phyloP scores from a whole-genome alignment of 2,113 vertebrate species.

The human (Homo sapiens) region GRCh38 chr18:56870501-56871000 shows the following conservation, averaged over 20 bases:
- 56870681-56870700: no score
- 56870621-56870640: conserved; percentile 20
- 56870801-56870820: neutral
- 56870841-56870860: neutral
- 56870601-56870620: neutral
- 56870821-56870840: conserved; percentile 28
- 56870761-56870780: no score
- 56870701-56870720: no score
- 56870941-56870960: neutral
- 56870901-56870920: neutral
- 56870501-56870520: neutral
- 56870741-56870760: no score
- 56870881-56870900: conserved; percentile 41
- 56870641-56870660: neutral
- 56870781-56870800: no score
- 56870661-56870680: no score
- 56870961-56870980: neutral
- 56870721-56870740: no score
- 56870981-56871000: conserved; percentile 15
- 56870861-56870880: neutral
- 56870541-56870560: neutral
- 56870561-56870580: conserved; percentile 6
- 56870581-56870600: neutral
- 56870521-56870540: neutral
- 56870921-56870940: conserved; percentile 1